Evolutionary conservation across 2,888 invertebrate genomes (phyloP).

Genomic region (Rapana venosa): DNA sequence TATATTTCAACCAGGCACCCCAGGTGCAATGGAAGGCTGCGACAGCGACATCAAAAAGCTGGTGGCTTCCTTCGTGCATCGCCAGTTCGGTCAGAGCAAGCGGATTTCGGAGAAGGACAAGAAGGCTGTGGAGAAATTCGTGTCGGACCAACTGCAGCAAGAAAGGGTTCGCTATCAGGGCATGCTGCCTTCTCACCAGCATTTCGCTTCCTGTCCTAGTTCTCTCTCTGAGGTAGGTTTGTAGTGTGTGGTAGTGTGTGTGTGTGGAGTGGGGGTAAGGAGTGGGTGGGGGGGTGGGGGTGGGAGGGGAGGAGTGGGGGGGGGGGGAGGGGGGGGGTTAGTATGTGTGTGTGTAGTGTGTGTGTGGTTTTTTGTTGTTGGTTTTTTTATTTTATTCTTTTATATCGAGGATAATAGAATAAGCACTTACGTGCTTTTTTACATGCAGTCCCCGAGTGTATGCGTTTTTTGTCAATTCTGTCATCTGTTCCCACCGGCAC

Average conservation of each 20-base stretch:
- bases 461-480: too few relatives aligned
- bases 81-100: conserved; percentile 68
- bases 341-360: neutral
- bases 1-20: conserved; percentile 15
- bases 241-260: neutral
- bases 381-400: too few relatives aligned
- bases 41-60: conserved; percentile 63
- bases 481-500: too few relatives aligned
- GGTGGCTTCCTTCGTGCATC: conserved; percentile 64
- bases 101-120: conserved; percentile 67
- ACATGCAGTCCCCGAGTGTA: too few relatives aligned
- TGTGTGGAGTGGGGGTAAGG: neutral
- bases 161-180: conserved; percentile 46
- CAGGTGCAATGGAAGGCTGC: neutral
- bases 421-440: too few relatives aligned
- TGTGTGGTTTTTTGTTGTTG: too few relatives aligned
- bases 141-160: conserved; percentile 47
- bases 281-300: neutral
- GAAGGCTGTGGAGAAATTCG: conserved; percentile 59
- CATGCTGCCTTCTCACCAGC: conserved; percentile 12
- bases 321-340: neutral
- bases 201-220: conserved; percentile 10
- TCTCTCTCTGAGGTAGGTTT: conserved; percentile 11
- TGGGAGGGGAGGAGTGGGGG: neutral
- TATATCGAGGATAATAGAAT: too few relatives aligned